Evolutionary conservation across 2,888 invertebrate genomes (phyloP).

Genomic region (Papilio elwesi): DNA sequence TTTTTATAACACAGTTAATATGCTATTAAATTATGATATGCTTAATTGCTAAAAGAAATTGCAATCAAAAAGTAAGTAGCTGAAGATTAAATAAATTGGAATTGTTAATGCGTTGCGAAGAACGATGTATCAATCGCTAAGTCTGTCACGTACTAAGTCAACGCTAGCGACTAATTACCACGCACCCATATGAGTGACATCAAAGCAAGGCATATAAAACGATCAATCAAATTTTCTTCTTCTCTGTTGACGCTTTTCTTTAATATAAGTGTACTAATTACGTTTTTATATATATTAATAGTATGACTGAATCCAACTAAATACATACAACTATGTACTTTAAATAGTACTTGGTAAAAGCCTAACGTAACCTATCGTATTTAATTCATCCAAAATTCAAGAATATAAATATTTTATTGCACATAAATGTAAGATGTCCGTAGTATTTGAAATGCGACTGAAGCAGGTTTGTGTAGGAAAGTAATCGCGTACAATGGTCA

Average conservation of each 20-base stretch:
- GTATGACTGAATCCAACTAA: not conserved
- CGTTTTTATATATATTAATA: not conserved
- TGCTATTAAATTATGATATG: too few species aligned
- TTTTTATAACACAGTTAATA: slow-evolving; percentile 25
- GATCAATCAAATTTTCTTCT: not conserved
- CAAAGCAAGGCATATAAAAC: not conserved
- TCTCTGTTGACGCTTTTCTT: not conserved
- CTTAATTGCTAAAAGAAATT: not conserved
- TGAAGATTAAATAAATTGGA: slow-evolving; percentile 8
- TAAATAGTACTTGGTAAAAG: too few species aligned
- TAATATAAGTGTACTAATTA: not conserved
- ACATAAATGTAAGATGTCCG: not conserved
- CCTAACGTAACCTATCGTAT: too few species aligned
- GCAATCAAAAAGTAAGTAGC: slow-evolving; percentile 5
- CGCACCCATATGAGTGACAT: slow-evolving; percentile 26
- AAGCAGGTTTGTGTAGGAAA: slow-evolving; percentile 22
- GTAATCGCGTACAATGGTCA: slow-evolving; percentile 33
- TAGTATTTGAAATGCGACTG: not conserved
- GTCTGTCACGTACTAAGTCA: slow-evolving; percentile 8
- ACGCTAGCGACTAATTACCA: slow-evolving; percentile 22
- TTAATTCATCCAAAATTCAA: too few species aligned
- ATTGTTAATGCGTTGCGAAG: slow-evolving; percentile 15
- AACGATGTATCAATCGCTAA: slow-evolving; percentile 24
- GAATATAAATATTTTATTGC: too few species aligned
- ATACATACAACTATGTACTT: too few species aligned